phyloP scores from a whole-genome alignment of 2,113 vertebrate genomes.

The Hippocampus barbouri region DNA sequence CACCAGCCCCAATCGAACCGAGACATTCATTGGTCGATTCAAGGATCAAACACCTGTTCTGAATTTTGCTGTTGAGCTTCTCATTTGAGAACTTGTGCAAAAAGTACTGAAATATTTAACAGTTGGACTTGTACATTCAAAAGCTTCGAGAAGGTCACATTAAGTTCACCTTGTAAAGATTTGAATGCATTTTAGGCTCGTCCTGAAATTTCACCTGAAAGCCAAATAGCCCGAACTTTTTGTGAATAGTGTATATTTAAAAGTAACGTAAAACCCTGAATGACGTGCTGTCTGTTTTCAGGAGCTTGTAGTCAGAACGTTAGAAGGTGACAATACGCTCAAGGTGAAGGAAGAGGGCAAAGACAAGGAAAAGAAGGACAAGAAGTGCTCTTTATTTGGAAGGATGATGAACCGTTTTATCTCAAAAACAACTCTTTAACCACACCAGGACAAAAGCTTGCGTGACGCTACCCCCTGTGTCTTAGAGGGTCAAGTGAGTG shows the following conservation, averaged over 20 bases:
- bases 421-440: neutral
- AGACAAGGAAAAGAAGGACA: neutral
- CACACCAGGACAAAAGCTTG: neutral
- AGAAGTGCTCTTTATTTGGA: neutral
- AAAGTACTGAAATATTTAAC: no score
- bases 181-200: no score
- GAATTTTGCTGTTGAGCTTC: no score
- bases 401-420: conserved; percentile 3
- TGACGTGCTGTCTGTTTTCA: neutral
- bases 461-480: neutral
- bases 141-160: no score
- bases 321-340: neutral
- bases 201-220: no score
- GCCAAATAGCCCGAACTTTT: no score
- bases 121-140: no score
- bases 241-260: neutral
- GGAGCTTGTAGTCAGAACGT: neutral
- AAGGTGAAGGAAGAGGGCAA: neutral
- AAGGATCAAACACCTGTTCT: no score
- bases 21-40: no score
- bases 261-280: neutral
- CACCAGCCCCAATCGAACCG: no score
- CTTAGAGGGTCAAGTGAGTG: neutral
- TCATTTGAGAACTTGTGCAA: no score
- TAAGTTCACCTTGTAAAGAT: no score